Conservation (phyloP, 2,797 vertebrate genomes). For the Sebastes cheni region DNA sequence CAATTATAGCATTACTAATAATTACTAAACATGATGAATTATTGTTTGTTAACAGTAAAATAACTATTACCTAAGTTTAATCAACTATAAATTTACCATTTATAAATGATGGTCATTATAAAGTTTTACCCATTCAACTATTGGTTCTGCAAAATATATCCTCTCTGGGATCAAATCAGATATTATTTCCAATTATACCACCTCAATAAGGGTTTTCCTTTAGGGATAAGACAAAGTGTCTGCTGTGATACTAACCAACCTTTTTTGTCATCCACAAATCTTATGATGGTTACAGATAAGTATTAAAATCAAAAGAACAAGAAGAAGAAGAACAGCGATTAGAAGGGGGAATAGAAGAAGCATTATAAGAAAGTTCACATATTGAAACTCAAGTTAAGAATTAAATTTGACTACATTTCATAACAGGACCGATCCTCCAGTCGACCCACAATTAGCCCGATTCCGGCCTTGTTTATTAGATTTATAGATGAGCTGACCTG, state of each 20-base stretch:
- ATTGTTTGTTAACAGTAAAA: too few species aligned
- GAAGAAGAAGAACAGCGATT: background rate
- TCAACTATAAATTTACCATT: too few species aligned
- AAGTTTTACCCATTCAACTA: background rate
- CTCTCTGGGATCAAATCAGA: background rate
- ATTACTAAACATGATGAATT: too few species aligned
- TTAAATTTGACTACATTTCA: background rate
- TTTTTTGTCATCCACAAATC: background rate
- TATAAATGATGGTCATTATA: too few species aligned
- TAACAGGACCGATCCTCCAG: conserved; percentile 30
- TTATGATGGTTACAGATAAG: background rate
- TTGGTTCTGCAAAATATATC: background rate
- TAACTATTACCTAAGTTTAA: too few species aligned
- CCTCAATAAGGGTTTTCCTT: background rate
- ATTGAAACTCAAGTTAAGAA: conserved; percentile 1
- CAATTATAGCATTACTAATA: too few species aligned
- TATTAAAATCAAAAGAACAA: background rate
- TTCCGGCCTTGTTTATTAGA: conserved; percentile 24
- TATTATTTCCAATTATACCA: background rate
- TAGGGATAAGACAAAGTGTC: background rate
- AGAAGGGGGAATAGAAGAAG: background rate
- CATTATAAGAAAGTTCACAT: background rate
- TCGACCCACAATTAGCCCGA: conserved; percentile 4
- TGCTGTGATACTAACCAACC: background rate
- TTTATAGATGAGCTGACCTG: conserved; percentile 13